Evolutionary conservation across 2,113 vertebrate species (phyloP), one percentile per base, ranked within the genome.

Genomic region (Leiothrix lutea): DNA sequence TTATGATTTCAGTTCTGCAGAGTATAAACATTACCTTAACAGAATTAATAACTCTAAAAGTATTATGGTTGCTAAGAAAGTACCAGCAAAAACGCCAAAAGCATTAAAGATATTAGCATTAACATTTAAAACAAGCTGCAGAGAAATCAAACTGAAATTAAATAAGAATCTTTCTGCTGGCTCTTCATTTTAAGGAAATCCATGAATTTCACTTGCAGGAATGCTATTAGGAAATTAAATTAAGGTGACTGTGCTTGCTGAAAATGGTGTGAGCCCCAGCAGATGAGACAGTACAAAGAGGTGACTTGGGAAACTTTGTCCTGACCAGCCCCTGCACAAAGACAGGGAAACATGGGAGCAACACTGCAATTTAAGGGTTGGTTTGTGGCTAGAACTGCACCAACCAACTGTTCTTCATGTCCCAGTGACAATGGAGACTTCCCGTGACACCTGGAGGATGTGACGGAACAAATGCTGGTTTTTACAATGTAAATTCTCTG

Each of bases 401-500:
- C 38, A 44, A 12, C 25, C 42, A 78, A 54, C 18, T n/a, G 15
- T 28, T 67, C 72, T 54, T 47, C 47, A 12, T 48, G 64, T 74
- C 60, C 48, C 71, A 33, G 20, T 19, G 67, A 79, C 45, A 80
- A 31, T 0, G 0, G 54, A 20, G 69, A 33, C 21, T 48, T 48
- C 5, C 65, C 18, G 36, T 21, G 81, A 45, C 85, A 88, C 18
- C 54, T 23, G 45, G n/a, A 53, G 35, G 29, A 28, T 21, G n/a
- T 4, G 23, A 1, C 0, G 2, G 35, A 85, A 14, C 44, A 45
- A 95, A 65, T 0, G 4, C 4, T 69, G 3, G 1, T 24, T 83
- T 70, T 85, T 14, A 33, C 12, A 14, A 28, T 8, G 26, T 9
- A 16, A 54, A 40, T 28, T 60, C 16, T 64, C 74, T 31, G 57